Conservation (phyloP, 2,888 invertebrate species). For the Acheta domesticus region DNA sequence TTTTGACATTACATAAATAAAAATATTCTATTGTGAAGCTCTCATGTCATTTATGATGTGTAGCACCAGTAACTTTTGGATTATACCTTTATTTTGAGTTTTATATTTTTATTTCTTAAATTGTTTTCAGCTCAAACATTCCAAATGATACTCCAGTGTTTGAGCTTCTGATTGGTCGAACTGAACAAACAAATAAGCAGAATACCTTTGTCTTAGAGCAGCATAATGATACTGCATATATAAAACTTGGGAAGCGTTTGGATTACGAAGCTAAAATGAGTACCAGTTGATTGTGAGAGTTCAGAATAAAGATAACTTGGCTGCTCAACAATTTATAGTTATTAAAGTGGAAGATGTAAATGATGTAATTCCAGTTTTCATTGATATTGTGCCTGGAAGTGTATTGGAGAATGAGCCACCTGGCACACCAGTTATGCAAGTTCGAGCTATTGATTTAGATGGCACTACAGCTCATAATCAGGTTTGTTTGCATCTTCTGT, state of each 20-base stretch:
- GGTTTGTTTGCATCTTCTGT: conserved; percentile 43
- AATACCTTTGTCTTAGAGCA: conserved; percentile 57
- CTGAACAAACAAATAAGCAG: conserved; percentile 80
- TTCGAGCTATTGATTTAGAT: conserved; percentile 80
- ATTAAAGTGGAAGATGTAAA: conserved; percentile 73
- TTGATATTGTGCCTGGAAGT: conserved; percentile 66
- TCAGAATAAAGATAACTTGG: conserved; percentile 74
- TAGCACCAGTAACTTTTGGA: too few relatives aligned
- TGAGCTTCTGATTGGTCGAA: conserved; percentile 75
- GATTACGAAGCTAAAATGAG: conserved; percentile 80
- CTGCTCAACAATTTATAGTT: conserved; percentile 62
- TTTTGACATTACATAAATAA: too few relatives aligned
- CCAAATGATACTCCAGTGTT: conserved; percentile 65
- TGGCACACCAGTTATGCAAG: conserved; percentile 84
- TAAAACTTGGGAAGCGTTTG: conserved; percentile 70
- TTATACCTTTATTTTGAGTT: too few relatives aligned
- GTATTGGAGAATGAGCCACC: conserved; percentile 80
- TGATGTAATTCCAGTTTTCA: conserved; percentile 84
- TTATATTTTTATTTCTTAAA: not conserved
- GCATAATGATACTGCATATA: conserved; percentile 66
- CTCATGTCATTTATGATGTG: too few relatives aligned
- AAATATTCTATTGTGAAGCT: too few relatives aligned
- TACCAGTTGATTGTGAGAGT: conserved; percentile 80
- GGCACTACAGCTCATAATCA: conserved; percentile 79
- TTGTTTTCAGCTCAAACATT: conserved; percentile 64